Conservation (phyloP, 37 sponge, comb jelly and placozoan species). For the Halichondria panicea region DNA sequence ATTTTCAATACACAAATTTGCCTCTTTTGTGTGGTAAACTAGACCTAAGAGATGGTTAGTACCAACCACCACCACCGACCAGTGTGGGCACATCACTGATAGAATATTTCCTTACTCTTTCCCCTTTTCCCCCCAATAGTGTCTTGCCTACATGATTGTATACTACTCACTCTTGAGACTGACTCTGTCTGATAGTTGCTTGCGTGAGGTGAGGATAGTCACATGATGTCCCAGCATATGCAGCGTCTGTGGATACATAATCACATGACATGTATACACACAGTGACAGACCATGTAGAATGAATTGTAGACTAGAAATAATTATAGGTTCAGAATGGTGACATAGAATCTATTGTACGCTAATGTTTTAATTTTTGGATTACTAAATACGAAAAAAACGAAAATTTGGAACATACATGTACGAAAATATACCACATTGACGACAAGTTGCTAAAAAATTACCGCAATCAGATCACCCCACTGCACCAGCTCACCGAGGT, state of each 20-base stretch:
- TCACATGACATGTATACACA: background rate
- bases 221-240: conserved; percentile 54
- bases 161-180: background rate
- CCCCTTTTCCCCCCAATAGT: too few species aligned
- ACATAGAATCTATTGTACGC: background rate
- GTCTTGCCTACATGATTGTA: too few species aligned
- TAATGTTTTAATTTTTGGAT: background rate
- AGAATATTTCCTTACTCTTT: too few species aligned
- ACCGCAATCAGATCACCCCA: conserved; percentile 85
- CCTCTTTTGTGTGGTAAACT: too few species aligned
- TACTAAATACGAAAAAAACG: background rate
- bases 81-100: too few species aligned
- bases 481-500: conserved; percentile 77
- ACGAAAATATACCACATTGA: background rate
- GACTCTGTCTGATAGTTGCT: conserved; percentile 26
- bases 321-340: too few species aligned
- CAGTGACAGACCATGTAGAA: background rate
- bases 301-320: too few species aligned
- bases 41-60: too few species aligned
- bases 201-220: conserved; percentile 16
- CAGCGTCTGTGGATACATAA: conserved; percentile 16
- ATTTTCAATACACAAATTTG: too few species aligned
- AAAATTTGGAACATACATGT: background rate
- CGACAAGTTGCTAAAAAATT: background rate
- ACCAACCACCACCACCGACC: too few species aligned